phyloP scores from a whole-genome alignment of 2,113 vertebrate genomes.

The Pseudorectes ferrugineus region DNA sequence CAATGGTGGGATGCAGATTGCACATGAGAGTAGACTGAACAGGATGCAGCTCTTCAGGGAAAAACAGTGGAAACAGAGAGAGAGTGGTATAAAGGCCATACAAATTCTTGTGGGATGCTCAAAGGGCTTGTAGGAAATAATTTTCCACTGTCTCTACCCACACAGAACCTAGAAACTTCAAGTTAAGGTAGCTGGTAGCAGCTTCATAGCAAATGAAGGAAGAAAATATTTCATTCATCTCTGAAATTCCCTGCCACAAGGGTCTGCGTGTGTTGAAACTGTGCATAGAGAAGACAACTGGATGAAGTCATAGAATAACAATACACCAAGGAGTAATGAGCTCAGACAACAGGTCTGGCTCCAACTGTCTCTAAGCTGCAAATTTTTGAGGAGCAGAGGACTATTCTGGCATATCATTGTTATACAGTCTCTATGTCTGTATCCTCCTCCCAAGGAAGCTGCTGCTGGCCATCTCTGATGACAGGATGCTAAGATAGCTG shows the following conservation, averaged over 20 bases:
- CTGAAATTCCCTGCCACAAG: background rate
- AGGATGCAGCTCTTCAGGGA: background rate
- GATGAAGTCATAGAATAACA: background rate
- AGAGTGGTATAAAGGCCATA: background rate
- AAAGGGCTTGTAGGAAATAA: background rate
- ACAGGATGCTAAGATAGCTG: background rate
- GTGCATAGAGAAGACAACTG: rapidly evolving
- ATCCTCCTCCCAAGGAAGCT: background rate
- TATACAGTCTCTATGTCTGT: background rate
- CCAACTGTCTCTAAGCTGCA: background rate
- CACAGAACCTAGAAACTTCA: background rate
- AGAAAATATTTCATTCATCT: rapidly evolving
- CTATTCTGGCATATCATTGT: rapidly evolving
- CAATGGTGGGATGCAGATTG: background rate
- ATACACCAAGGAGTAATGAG: background rate
- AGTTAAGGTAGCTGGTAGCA: background rate
- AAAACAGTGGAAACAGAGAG: background rate
- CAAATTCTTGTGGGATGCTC: background rate
- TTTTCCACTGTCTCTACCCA: background rate
- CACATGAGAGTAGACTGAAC: background rate
- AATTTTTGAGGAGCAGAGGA: background rate
- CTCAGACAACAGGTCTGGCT: rapidly evolving
- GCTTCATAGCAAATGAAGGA: background rate
- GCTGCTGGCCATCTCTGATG: background rate
- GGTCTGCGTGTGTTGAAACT: background rate